A percentile compares a stretch with the other conserved stretches of the same genome.
Evolutionary conservation across 2,113 vertebrate genomes (phyloP).

Genomic region (Pseudopipra pipra): DNA sequence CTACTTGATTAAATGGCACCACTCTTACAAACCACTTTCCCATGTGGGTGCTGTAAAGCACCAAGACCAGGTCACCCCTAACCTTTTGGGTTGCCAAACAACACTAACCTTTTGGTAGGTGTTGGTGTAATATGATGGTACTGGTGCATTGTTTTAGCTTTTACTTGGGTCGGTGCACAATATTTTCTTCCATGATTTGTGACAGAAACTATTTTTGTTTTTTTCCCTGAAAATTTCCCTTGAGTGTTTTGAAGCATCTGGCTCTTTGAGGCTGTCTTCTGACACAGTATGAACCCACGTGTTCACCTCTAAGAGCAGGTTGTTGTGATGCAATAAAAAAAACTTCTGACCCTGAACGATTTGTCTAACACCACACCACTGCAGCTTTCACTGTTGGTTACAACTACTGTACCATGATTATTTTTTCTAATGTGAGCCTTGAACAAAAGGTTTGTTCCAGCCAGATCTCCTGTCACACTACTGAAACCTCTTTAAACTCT

Average conservation of each 20-base stretch:
- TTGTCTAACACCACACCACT: not conserved
- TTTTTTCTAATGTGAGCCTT: not conserved
- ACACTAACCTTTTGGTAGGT: not conserved
- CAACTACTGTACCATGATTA: not conserved
- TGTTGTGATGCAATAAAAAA: not conserved
- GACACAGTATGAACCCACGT: not conserved
- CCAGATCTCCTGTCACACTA: not conserved
- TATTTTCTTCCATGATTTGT: not conserved
- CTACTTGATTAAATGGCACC: not conserved
- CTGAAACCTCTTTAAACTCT: not conserved
- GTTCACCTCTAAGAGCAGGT: not conserved
- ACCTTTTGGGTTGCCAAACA: not conserved
- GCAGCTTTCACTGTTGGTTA: not conserved
- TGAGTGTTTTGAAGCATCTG: not conserved
- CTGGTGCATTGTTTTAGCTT: not conserved
- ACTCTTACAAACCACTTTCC: not conserved
- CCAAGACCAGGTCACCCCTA: not conserved
- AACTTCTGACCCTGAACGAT: not conserved
- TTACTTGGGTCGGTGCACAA: not conserved
- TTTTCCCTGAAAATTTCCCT: not conserved
- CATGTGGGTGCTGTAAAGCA: not conserved
- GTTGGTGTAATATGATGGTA: not conserved
- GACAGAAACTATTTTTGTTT: not conserved
- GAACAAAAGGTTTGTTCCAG: not conserved
- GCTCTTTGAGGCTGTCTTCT: not conserved